Conservation (phyloP, 1,140 invertebrate species). For the Drosophila azteca region DNA sequence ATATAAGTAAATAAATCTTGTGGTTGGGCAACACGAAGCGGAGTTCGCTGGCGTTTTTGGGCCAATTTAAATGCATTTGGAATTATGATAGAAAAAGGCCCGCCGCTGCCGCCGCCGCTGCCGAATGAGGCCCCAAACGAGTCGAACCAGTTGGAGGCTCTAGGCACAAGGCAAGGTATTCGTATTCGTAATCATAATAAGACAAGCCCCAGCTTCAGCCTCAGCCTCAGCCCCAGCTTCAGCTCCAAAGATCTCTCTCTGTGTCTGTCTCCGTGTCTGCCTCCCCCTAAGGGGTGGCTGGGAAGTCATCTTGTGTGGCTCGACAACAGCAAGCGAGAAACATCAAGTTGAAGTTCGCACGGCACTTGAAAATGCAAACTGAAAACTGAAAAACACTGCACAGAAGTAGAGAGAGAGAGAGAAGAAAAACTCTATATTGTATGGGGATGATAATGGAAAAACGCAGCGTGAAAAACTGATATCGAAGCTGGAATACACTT, state of each 20-base stretch:
- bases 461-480: neutral
- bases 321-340: constrained; percentile 37
- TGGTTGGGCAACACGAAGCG: constrained; percentile 49
- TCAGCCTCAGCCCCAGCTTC: neutral
- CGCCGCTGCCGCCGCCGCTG: neutral
- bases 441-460: constrained; percentile 60
- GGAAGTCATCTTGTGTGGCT: constrained; percentile 74
- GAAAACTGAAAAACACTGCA: constrained; percentile 33
- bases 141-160: constrained; percentile 65
- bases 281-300: constrained; percentile 22
- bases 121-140: constrained; percentile 59
- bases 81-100: constrained; percentile 61
- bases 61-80: constrained; percentile 71
- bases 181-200: constrained; percentile 58
- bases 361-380: constrained; percentile 70
- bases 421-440: constrained; percentile 50
- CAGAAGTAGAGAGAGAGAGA: constrained; percentile 24
- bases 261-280: constrained; percentile 4
- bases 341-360: constrained; percentile 78
- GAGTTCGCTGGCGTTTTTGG: constrained; percentile 46
- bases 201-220: constrained; percentile 22
- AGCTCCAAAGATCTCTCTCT: constrained; percentile 16
- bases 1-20: constrained; percentile 27
- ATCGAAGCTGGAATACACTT: constrained; percentile 14
- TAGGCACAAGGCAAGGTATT: constrained; percentile 44